Percentiles rank a stretch among this genome's conserved stretches.
Conservation (phyloP, 2,113 vertebrate species). For the Athene cunicularia region DNA sequence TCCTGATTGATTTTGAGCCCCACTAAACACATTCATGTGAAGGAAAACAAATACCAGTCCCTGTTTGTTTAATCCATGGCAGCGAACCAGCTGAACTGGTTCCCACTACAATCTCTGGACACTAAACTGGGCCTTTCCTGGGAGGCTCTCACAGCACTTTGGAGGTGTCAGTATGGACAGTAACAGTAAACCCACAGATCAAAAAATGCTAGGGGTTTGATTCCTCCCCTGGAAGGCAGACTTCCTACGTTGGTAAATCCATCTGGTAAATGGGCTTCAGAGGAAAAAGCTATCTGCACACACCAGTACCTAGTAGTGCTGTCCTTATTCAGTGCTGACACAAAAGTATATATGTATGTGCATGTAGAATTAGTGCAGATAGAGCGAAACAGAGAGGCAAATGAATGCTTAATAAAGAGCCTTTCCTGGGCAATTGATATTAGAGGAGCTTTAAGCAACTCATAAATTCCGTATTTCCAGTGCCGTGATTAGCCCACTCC, state of each 20-base stretch:
- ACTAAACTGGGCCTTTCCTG: neutral
- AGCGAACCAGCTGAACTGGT: conserved; percentile 4
- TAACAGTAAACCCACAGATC: neutral
- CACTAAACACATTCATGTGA: conserved; percentile 18
- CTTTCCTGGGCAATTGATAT: neutral
- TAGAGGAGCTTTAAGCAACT: neutral
- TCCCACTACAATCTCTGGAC: neutral
- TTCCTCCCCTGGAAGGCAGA: neutral
- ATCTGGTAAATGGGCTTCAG: neutral
- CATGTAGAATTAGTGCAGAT: neutral
- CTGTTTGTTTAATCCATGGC: neutral
- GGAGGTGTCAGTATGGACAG: neutral
- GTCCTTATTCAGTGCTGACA: neutral
- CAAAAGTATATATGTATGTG: neutral
- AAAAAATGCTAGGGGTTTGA: neutral
- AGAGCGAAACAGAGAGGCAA: neutral
- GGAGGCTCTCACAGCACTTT: neutral
- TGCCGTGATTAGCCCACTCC: neutral
- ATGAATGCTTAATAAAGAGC: neutral
- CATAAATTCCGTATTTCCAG: neutral
- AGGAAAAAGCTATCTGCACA: neutral
- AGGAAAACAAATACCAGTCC: conserved; percentile 22
- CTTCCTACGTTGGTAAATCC: neutral
- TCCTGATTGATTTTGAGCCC: conserved; percentile 5
- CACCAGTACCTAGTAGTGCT: neutral